A percentile compares a stretch with the other conserved stretches of the same genome.
Conservation (phyloP, 2,113 vertebrate species). For the Pogona vitticeps region DNA sequence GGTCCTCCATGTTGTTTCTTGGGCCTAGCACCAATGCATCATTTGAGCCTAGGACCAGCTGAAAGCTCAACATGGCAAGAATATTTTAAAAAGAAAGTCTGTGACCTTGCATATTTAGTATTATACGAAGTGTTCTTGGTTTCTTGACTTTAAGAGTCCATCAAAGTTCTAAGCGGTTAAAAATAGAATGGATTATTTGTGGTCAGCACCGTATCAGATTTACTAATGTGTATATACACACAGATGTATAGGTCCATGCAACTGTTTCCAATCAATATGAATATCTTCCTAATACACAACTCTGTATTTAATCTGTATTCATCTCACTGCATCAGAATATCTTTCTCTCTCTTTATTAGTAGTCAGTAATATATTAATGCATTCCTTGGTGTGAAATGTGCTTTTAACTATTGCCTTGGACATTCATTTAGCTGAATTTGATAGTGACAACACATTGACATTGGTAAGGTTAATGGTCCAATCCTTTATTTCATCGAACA, state of each 20-base stretch:
- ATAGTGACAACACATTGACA: constrained; percentile 79
- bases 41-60: neutral
- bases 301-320: constrained; percentile 33
- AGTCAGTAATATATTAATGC: constrained; percentile 61
- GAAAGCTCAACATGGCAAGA: neutral
- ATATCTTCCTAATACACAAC: neutral
- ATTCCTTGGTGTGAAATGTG: constrained; percentile 48
- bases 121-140: neutral
- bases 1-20: neutral
- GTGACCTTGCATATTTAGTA: neutral
- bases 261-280: fast-evolving
- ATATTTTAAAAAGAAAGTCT: neutral
- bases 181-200: neutral
- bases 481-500: constrained; percentile 74
- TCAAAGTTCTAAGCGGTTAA: neutral
- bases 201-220: neutral
- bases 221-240: neutral
- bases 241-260: neutral
- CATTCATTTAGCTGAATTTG: constrained; percentile 76
- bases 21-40: neutral
- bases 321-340: constrained; percentile 19
- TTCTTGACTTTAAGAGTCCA: neutral
- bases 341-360: constrained; percentile 46
- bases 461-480: constrained; percentile 80
- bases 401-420: constrained; percentile 68